Evolutionary conservation across 1,140 invertebrate species (phyloP), one percentile per base, ranked within the genome.

Genomic region (Drosophila setifemur): DNA sequence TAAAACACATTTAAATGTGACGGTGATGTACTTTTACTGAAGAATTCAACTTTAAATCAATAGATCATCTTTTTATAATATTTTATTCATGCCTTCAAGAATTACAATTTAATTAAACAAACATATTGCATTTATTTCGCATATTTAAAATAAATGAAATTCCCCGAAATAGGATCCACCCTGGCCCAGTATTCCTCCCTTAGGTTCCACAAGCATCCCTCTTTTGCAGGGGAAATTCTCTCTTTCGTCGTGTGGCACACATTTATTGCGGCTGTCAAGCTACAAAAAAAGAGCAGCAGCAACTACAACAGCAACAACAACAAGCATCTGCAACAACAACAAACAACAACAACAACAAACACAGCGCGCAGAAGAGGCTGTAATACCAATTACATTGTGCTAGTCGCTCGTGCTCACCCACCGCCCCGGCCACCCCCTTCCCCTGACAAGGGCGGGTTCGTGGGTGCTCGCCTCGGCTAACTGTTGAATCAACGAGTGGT

Each of bases 401-500:
- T 79, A 71, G 79, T 60, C 76, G 73, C 58, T 73, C 73, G 68
- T 70, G 48, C 45, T 23, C 16, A 18, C 21, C 31, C 44, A 31
- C 12, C 8, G 11, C 54, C 26, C 29, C 14, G 37, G 23, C 53
- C 47, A 33, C 52, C 31, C 33, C 28, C 3, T 26, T 23, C 21
- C 5, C 21, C 2, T 23, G 2, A 23, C 21, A 5, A 26, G 14
- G 11, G 31, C 31, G 9, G 37, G 39, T 55, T 76, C 73, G 73
- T 45, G 64, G 58, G 43, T 11, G 60, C 7, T 37, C n/a, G 40
- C 14, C 4, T 76, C 44, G 53, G 69, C 37, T 49, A 88, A 88
- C 83, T 88, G 83, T 88, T 88, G 83, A 88, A 88, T 88, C 83
- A 88, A 88, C 83, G 83, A 88, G 83, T 88, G 83, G 83, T 88